Base-by-base conservation (phyloP, 2,888 invertebrate genomes). In the Lacanobia oleracea region DNA sequence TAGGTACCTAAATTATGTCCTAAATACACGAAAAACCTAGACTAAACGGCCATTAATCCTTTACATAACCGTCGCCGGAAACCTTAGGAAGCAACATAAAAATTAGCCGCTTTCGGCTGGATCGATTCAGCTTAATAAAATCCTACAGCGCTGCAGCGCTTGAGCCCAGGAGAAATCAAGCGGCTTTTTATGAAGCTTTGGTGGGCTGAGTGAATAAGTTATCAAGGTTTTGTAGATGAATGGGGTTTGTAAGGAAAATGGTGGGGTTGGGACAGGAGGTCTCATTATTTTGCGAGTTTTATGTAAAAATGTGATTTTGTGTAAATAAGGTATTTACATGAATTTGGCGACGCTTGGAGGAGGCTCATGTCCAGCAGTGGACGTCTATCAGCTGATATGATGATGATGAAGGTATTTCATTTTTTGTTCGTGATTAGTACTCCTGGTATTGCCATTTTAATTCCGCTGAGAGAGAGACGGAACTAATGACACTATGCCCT, bases 91-190 rank as follows among this genome's bases (percentile, higher is more conserved):
- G 40, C 1, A 40, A 56, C 51, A 67, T 67, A 33, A 54, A 76
- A 76, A 48, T 23, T 75, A 14, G 51, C 59, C 45, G 68, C 53
- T 48, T 76, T 76, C 21, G 16, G 45, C 59, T 76, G 69, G 77
- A 68, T 74, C 74, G 77, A 74, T 76, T 43, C 76, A 60, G 73
- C 72, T 65, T 76, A 76, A 61, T 72, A 76, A 76, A 78, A 61
- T 40, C n/a, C 21, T 61, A 60, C 21, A 48, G 72, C 33, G 64
- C 72, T 72, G 60, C 37, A 61, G 43, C 43, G 72, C 60, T 63
- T 60, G 16, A 71, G 48, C 79, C 79, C 56, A n/a, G 6, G 65
- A 76, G 65, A 56, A 72, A 72, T 56, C 76, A 65, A 61, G 60
- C 54, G 53, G 10, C 2, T 14, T 66, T 71, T 75, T 75, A 45